Conservation (phyloP, 2,888 invertebrate species). For the Sminthurides aquaticus region DNA sequence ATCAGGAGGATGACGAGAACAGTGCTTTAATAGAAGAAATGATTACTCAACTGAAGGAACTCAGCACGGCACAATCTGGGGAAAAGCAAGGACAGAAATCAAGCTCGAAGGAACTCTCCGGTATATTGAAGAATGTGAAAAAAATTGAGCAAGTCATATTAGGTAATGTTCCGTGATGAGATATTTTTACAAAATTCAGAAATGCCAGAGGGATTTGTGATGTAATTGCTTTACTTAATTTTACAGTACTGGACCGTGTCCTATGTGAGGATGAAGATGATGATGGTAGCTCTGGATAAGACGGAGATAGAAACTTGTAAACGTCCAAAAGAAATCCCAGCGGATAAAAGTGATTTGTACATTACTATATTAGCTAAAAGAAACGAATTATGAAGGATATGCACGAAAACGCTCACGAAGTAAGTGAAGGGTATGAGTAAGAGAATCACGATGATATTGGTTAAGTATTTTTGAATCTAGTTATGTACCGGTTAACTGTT, state of each 20-base stretch:
- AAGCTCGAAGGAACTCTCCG: slow-evolving; percentile 50
- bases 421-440: no score
- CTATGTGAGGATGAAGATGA: slow-evolving; percentile 45
- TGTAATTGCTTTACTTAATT: neutral
- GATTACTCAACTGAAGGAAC: slow-evolving; percentile 44
- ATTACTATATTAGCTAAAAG: no score
- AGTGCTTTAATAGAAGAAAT: slow-evolving; percentile 45
- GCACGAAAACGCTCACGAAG: no score
- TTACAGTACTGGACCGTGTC: slow-evolving; percentile 45
- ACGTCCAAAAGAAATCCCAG: no score
- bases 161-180: no score
- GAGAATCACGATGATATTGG: no score
- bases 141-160: slow-evolving; percentile 51
- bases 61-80: slow-evolving; percentile 40
- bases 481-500: neutral
- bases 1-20: slow-evolving; percentile 45
- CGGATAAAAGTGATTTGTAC: no score
- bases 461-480: neutral
- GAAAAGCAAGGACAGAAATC: slow-evolving; percentile 40
- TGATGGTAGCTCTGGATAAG: neutral
- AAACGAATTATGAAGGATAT: no score
- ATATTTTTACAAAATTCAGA: neutral
- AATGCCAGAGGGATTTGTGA: neutral
- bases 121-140: slow-evolving; percentile 51
- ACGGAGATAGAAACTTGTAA: no score